Percentiles rank a stretch among this genome's conserved stretches.
These are phyloP conservation scores for Plebejus anna DNA, from an alignment of 2,888 invertebrate genomes.

Conservation along the genomic window DNA sequence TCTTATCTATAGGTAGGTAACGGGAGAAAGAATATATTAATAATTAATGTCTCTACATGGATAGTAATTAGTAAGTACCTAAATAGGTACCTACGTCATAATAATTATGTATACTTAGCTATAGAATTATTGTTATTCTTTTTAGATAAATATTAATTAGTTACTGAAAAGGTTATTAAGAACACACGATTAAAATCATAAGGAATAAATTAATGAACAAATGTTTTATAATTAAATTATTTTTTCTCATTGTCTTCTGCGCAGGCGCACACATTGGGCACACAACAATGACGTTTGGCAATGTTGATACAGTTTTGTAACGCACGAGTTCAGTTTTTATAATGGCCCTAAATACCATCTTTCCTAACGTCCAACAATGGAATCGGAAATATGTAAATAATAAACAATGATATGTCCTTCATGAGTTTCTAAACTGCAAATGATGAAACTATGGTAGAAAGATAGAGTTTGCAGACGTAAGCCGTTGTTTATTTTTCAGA, in stretches of 20 bases:
- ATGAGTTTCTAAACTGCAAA: not conserved
- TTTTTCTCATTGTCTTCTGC: not conserved
- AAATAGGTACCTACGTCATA: too few relatives aligned
- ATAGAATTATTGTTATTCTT: too few relatives aligned
- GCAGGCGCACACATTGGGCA: not conserved
- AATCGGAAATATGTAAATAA: not conserved
- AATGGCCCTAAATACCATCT: conserved; percentile 31
- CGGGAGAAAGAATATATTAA: too few relatives aligned
- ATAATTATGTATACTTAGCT: too few relatives aligned
- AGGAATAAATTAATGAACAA: not conserved
- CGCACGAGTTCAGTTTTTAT: conserved; percentile 37
- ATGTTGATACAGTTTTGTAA: conserved; percentile 41
- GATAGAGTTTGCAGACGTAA: not conserved
- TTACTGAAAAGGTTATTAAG: not conserved
- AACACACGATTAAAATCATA: not conserved
- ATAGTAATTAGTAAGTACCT: too few relatives aligned
- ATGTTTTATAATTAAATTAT: not conserved
- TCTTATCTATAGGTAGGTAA: too few relatives aligned
- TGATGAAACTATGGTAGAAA: not conserved
- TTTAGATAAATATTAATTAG: too few relatives aligned
- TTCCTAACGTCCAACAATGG: conserved; percentile 9
- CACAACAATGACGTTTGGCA: conserved; percentile 38
- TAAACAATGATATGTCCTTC: conserved; percentile 3
- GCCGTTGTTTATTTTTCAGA: too few relatives aligned
- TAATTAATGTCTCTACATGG: too few relatives aligned